Percentiles rank a stretch among this genome's conserved stretches.
phyloP scores from a whole-genome alignment of 2,888 invertebrate species.

The Escarpia spicata region DNA sequence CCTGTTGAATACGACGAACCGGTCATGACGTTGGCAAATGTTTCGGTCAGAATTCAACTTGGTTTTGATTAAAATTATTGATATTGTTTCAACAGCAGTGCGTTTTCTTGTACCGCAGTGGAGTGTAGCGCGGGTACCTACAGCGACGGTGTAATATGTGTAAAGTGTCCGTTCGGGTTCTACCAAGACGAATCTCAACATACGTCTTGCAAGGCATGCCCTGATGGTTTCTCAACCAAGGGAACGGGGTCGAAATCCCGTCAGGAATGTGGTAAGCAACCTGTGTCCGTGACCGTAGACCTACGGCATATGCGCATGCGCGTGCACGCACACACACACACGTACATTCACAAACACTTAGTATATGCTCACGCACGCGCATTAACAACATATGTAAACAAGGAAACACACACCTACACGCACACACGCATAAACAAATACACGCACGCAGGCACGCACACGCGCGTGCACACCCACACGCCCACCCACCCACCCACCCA shows the following conservation, averaged over 20 bases:
- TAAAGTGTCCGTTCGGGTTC: neutral
- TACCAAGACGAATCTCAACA: neutral
- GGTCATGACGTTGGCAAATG: too few species aligned
- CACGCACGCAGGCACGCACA: too few species aligned
- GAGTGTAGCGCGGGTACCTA: neutral
- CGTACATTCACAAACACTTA: neutral
- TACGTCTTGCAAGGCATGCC: neutral
- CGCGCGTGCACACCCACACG: too few species aligned
- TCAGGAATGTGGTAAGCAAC: neutral
- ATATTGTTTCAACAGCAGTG: neutral
- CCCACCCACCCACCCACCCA: too few species aligned
- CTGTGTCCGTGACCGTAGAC: neutral
- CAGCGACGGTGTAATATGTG: neutral
- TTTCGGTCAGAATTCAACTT: too few species aligned
- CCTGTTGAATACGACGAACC: too few species aligned
- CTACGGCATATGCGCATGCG: neutral
- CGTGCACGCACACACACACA: neutral
- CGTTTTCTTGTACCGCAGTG: neutral
- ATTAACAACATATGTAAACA: too few species aligned
- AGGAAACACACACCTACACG: neutral
- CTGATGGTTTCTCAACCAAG: neutral
- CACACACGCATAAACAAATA: too few species aligned
- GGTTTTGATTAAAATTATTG: neutral
- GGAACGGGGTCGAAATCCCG: neutral
- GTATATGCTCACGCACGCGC: too few species aligned